phyloP scores from a whole-genome alignment of 2,113 vertebrate genomes.

The Formicarius rufipectus region DNA sequence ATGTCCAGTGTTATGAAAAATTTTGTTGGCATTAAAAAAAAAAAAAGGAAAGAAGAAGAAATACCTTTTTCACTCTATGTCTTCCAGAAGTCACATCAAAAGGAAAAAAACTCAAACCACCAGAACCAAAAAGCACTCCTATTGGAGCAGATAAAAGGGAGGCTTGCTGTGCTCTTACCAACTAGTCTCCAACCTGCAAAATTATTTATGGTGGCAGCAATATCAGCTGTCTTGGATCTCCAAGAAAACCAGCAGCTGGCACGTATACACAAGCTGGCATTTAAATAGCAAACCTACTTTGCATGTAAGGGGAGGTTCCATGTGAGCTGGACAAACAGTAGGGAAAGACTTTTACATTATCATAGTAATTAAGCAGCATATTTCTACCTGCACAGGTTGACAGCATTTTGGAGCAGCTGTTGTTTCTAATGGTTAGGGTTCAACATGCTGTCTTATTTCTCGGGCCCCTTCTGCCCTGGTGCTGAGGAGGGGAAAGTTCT shows the following conservation, averaged over 20 bases:
- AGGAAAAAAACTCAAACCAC: background rate
- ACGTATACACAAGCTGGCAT: background rate
- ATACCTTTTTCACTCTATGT: conserved; percentile 32
- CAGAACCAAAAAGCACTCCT: background rate
- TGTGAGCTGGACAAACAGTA: background rate
- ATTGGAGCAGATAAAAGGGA: background rate
- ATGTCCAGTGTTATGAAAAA: background rate
- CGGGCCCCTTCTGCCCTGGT: background rate
- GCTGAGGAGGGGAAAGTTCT: background rate
- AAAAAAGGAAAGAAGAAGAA: no score
- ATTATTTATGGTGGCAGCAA: background rate
- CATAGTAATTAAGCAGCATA: background rate
- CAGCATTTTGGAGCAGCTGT: background rate
- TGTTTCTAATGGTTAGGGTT: background rate
- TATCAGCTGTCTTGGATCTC: background rate
- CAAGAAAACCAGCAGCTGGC: background rate
- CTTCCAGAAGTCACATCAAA: background rate
- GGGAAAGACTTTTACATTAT: background rate
- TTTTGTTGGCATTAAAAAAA: background rate
- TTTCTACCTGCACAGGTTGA: background rate
- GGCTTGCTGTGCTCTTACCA: background rate
- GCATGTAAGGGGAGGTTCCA: conserved; percentile 14
- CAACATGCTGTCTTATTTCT: background rate
- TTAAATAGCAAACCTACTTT: conserved; percentile 50
- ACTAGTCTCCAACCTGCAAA: background rate